A percentile compares a stretch with the other conserved stretches of the same genome.
phyloP scores from a whole-genome alignment of 2,797 vertebrate species.

The Pachyuromys duprasi region DNA sequence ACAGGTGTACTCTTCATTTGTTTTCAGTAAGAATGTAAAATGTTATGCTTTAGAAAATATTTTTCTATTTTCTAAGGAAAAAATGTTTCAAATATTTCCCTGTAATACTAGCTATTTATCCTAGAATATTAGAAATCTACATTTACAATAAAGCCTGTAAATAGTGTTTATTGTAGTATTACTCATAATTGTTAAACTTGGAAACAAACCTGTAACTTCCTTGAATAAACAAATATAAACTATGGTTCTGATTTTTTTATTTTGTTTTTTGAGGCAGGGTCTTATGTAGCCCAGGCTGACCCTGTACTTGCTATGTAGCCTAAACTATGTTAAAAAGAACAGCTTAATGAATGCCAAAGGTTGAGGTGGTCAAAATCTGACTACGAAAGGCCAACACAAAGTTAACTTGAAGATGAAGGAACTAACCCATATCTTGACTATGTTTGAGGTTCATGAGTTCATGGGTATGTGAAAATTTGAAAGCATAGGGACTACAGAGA shows the following conservation, averaged over 20 bases:
- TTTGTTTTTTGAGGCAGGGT: background rate
- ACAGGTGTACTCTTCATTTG: no score
- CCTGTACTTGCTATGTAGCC: background rate
- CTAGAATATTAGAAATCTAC: background rate
- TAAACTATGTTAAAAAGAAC: background rate
- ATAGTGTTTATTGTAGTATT: background rate
- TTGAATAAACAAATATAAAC: background rate
- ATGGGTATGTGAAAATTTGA: background rate
- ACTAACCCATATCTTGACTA: background rate
- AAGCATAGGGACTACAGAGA: background rate
- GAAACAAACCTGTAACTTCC: background rate
- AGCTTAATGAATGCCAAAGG: background rate
- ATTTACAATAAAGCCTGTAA: background rate
- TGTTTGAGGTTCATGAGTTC: background rate
- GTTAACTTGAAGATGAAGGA: background rate
- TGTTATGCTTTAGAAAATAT: no score
- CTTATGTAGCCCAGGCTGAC: background rate
- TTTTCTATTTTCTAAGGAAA: background rate
- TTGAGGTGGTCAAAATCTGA: background rate
- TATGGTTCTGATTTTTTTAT: background rate
- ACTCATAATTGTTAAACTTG: background rate
- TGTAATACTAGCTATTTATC: background rate
- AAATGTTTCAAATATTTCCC: background rate
- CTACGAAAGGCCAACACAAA: background rate
- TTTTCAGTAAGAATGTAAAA: no score